Conservation (phyloP, 2,113 vertebrate genomes). For the Ophthalmolycus amberensis region DNA sequence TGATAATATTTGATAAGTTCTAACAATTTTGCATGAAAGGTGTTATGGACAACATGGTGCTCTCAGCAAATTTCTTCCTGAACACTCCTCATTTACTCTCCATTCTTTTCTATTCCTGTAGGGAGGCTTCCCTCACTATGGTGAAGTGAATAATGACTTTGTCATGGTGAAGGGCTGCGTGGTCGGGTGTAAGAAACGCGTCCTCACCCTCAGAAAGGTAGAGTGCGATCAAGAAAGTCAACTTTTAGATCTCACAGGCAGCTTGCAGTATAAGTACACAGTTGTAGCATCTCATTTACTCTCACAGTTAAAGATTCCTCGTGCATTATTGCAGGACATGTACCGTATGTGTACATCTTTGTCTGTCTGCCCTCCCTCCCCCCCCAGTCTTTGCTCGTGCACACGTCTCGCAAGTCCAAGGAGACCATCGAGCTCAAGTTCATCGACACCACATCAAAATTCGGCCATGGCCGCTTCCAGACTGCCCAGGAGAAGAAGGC, state of each 20-base stretch:
- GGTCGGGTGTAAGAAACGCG: constrained; percentile 93
- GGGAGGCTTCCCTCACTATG: constrained; percentile 96
- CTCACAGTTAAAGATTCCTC: neutral
- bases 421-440: constrained; percentile 96
- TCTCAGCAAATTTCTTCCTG: neutral
- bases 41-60: neutral
- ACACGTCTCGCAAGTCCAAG: constrained; percentile 90
- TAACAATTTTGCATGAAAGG: neutral
- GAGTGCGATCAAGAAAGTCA: neutral
- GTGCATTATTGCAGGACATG: neutral
- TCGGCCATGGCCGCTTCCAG: constrained; percentile 97
- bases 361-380: neutral
- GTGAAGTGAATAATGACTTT: constrained; percentile 96
- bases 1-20: neutral
- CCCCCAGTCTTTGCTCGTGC: constrained; percentile 90
- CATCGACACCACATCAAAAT: constrained; percentile 98
- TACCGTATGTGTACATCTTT: neutral
- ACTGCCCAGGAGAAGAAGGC: constrained; percentile 95
- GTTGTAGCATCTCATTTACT: neutral
- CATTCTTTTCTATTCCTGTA: constrained; percentile 41
- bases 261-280: neutral
- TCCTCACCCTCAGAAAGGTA: constrained; percentile 96
- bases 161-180: constrained; percentile 97
- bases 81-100: neutral
- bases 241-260: neutral